phyloP scores from a whole-genome alignment of 2,113 vertebrate genomes.

The Onychorhynchus coronatus region DNA sequence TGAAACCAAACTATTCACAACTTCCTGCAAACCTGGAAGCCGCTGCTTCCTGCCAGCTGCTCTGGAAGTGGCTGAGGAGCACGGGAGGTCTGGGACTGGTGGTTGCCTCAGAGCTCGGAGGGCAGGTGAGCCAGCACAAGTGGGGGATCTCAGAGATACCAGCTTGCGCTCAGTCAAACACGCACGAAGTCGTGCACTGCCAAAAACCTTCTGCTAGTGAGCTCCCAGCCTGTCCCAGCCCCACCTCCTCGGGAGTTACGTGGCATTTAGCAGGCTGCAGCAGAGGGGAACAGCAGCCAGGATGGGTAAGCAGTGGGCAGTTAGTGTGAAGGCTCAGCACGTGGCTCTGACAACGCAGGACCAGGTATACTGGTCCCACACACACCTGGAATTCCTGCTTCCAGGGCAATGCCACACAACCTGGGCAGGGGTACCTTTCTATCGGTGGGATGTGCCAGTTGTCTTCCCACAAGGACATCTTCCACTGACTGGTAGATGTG shows the following conservation, averaged over 20 bases:
- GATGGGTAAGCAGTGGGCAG: not conserved
- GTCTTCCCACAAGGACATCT: not conserved
- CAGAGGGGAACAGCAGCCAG: not conserved
- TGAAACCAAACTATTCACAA: not conserved
- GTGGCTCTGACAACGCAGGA: rapidly evolving
- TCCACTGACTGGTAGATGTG: not conserved
- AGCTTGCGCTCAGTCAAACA: not conserved
- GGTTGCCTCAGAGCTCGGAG: not conserved
- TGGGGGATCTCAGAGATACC: not conserved
- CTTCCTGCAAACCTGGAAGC: slow-evolving; percentile 36
- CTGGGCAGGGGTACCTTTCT: not conserved
- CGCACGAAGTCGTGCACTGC: not conserved
- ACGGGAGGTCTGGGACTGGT: not conserved
- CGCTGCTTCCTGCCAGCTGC: slow-evolving; percentile 24
- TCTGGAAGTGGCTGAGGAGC: not conserved
- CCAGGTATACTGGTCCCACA: not conserved
- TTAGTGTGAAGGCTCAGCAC: not conserved
- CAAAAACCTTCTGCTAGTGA: not conserved
- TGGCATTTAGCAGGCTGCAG: not conserved
- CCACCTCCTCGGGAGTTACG: rapidly evolving
- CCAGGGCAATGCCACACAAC: rapidly evolving
- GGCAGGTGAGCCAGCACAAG: not conserved
- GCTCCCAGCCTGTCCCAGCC: not conserved
- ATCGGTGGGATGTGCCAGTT: rapidly evolving
- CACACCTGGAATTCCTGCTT: not conserved